Conservation (phyloP, 2,113 vertebrate genomes). For the Tenrec ecaudatus region DNA sequence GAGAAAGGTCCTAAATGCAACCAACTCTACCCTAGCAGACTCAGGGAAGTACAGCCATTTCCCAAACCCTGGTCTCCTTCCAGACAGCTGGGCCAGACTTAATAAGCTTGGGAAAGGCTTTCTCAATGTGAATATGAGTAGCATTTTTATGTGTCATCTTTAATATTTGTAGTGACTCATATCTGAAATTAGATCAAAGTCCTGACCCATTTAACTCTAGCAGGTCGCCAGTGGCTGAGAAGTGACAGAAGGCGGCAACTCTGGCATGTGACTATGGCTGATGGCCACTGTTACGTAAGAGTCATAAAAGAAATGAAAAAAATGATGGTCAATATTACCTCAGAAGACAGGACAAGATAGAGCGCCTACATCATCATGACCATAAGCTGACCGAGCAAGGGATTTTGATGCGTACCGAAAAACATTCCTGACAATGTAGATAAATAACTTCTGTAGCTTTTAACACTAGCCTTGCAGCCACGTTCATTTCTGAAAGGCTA, state of each 20-base stretch:
- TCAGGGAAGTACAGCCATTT: background rate
- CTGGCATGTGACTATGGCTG: background rate
- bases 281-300: background rate
- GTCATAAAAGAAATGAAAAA: constrained; percentile 16
- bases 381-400: background rate
- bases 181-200: constrained; percentile 57
- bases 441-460: constrained; percentile 2
- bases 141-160: constrained; percentile 36
- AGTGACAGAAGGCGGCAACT: constrained; percentile 8
- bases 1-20: background rate
- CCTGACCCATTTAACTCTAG: constrained; percentile 38
- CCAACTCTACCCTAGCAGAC: background rate
- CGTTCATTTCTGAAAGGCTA: constrained; percentile 15
- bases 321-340: background rate
- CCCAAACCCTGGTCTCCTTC: background rate
- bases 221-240: background rate
- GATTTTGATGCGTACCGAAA: background rate
- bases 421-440: background rate
- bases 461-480: background rate
- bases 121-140: background rate
- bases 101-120: background rate
- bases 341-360: background rate
- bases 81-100: background rate
- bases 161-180: constrained; percentile 61
- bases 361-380: background rate